These are phyloP conservation scores for Illadopsis cleaveri DNA, from an alignment of 2,113 vertebrate species.

Conservation along the genomic window DNA sequence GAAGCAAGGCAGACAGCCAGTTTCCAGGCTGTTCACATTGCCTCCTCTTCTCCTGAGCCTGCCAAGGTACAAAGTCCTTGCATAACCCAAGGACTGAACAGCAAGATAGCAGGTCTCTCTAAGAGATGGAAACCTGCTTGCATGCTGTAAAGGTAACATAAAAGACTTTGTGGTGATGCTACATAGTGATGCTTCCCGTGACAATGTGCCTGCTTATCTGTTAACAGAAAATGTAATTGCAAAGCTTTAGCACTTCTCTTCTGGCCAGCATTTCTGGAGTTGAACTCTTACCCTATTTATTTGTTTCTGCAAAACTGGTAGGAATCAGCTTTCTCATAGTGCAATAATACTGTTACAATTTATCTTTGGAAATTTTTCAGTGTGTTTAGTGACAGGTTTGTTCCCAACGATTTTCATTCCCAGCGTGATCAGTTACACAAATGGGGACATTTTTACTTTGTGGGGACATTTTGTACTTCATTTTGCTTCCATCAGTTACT, in stretches of 20 bases:
- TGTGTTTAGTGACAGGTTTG: background rate
- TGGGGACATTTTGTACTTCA: background rate
- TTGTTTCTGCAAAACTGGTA: background rate
- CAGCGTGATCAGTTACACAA: background rate
- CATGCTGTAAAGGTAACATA: background rate
- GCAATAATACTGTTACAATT: background rate
- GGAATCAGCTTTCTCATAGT: background rate
- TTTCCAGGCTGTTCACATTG: constrained; percentile 38
- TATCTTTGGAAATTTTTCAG: background rate
- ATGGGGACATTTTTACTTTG: background rate
- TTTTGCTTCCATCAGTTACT: background rate
- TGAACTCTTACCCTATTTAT: background rate
- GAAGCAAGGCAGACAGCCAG: constrained; percentile 40
- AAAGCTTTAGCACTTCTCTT: background rate
- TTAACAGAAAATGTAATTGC: background rate
- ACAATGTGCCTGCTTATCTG: background rate
- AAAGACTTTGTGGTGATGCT: background rate
- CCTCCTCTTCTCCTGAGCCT: constrained; percentile 25
- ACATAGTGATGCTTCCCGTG: background rate
- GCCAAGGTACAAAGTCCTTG: constrained; percentile 54
- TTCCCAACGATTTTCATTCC: background rate
- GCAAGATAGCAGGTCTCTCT: background rate
- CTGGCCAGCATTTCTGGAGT: background rate
- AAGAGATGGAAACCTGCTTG: background rate
- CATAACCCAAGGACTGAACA: constrained; percentile 4